A percentile compares a stretch with the other conserved stretches of the same genome.
phyloP scores from a whole-genome alignment of 2,888 invertebrate species.

The Orgyia antiqua region DNA sequence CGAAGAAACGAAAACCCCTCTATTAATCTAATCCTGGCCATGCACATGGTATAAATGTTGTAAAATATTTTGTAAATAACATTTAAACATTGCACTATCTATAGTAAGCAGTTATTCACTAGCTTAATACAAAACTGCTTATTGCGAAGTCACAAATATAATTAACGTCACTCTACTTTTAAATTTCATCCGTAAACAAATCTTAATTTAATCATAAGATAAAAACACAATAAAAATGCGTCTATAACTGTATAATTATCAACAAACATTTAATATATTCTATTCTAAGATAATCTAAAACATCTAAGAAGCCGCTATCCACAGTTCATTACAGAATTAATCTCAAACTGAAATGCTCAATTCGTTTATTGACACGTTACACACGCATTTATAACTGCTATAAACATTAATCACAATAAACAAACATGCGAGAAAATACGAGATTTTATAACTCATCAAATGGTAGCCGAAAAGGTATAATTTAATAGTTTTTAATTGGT shows the following conservation, averaged over 20 bases:
- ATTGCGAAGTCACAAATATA: no score
- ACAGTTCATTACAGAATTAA: conserved; percentile 28
- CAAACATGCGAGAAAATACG: conserved; percentile 58
- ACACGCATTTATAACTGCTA: conserved; percentile 40
- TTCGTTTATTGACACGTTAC: conserved; percentile 42
- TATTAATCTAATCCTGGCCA: no score
- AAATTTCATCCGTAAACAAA: no score
- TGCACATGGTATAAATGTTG: no score
- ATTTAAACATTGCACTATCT: no score
- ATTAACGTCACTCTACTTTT: no score
- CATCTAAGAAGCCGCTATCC: conserved; percentile 15
- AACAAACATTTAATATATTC: conserved; percentile 5
- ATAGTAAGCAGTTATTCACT: no score
- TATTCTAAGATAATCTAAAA: conserved; percentile 3
- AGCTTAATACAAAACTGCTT: no score
- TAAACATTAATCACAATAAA: conserved; percentile 72
- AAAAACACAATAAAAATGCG: no score
- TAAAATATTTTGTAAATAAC: no score
- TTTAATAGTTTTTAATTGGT: conserved; percentile 77
- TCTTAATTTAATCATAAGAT: no score
- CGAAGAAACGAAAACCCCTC: no score
- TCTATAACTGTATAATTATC: conserved; percentile 8
- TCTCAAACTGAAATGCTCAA: conserved; percentile 23
- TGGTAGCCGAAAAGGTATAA: conserved; percentile 62
- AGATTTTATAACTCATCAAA: conserved; percentile 62